Evolutionary conservation across 2,888 invertebrate genomes (phyloP).

Genomic region (Phymatocera aterrima): DNA sequence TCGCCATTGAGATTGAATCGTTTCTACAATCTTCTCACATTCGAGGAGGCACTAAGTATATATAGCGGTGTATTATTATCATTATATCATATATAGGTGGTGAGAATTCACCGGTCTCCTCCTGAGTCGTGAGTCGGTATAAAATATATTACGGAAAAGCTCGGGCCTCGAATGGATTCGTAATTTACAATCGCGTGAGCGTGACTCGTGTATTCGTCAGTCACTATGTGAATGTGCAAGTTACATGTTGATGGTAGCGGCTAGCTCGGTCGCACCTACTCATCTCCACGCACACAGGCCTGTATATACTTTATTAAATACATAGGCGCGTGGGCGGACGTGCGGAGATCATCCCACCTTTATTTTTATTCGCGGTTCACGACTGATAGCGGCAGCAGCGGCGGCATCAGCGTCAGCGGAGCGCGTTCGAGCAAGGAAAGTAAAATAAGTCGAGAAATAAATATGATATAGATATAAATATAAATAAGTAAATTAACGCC

Average conservation of each 20-base stretch:
- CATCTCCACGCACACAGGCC: not conserved
- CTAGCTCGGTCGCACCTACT: slow-evolving; percentile 6
- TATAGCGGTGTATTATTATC: too few species aligned
- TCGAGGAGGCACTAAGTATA: too few species aligned
- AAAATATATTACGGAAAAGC: not conserved
- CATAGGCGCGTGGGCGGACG: not conserved
- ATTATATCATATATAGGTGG: not conserved
- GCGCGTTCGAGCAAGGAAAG: too few species aligned
- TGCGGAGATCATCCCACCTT: slow-evolving; percentile 38
- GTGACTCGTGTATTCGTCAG: not conserved
- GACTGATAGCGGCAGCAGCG: slow-evolving; percentile 42
- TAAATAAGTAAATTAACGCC: too few species aligned
- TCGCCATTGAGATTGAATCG: too few species aligned
- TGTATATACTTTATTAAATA: not conserved
- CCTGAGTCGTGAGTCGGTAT: too few species aligned
- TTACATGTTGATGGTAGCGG: slow-evolving; percentile 12
- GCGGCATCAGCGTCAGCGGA: too few species aligned
- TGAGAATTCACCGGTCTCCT: not conserved
- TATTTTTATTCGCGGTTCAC: slow-evolving; percentile 46
- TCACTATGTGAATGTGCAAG: too few species aligned
- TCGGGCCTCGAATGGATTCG: not conserved
- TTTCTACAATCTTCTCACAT: too few species aligned
- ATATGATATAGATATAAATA: not conserved
- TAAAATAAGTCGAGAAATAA: not conserved
- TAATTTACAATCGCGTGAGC: slow-evolving; percentile 11